Evolutionary conservation across 2,888 invertebrate species (phyloP), one percentile per base, ranked within the genome.

Genomic region (Drosophila algonquin): DNA sequence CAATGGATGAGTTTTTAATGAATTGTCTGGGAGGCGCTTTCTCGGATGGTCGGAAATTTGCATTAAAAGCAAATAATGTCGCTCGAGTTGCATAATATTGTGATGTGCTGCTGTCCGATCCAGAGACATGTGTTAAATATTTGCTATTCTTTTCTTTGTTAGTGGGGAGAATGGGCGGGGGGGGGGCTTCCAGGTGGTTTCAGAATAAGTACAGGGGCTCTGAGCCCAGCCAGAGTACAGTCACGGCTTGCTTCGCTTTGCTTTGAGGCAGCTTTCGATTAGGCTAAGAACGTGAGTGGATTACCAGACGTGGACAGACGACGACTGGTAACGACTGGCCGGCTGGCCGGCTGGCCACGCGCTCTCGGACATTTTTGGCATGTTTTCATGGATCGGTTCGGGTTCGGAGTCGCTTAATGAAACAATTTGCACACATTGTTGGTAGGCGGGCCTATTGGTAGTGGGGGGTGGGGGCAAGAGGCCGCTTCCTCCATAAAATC

Each of bases 11-110:
- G 73, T 62, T 76, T 76, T 76, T 76, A 73, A 76, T 76, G 67
- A 68, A 76, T 84, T 89, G 84, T 64, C 73, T 79, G 0, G 21
- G 21, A 2, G 3, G 71, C 74, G 81, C 84, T 84, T 84, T 84
- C 84, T 79, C 74, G 77, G 70, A 54, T 3, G 21, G 21, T 18
- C 18, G 18, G 46, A 40, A 30, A 74, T 77, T 80, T 67, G 72
- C 58, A 77, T 77, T 73, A 74, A 52, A 75, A 73, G 73, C 76
- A 79, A 89, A 84, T 85, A 83, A 88, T 87, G 81, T 87, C 87
- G 87, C 81, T 78, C 76, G 81, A 78, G 78, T 75, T 85, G 81
- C 72, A 87, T 87, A 85, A 85, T 85, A 85, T 87, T 85, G 63
- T 79, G 89, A 89, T 87, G 58, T 63, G 73, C 57, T 63, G 73